Conservation (phyloP, 2,888 invertebrate species). For the Scaptomyza polygonia region DNA sequence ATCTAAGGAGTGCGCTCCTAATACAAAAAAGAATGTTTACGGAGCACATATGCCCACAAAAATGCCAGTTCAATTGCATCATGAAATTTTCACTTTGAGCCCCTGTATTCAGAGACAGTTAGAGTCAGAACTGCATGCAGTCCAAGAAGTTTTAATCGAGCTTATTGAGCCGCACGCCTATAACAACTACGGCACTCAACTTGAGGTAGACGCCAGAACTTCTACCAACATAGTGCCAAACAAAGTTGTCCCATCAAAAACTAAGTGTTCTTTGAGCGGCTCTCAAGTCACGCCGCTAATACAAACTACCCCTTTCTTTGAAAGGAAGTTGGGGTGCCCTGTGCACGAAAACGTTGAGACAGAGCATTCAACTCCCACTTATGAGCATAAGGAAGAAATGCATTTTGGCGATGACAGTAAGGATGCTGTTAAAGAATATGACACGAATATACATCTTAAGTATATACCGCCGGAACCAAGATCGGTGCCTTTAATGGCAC, state of each 20-base stretch:
- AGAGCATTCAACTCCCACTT: slow-evolving; percentile 83
- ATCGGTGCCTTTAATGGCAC: slow-evolving; percentile 86
- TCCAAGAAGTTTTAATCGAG: slow-evolving; percentile 81
- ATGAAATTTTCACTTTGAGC: slow-evolving; percentile 29
- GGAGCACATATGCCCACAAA: too few relatives aligned
- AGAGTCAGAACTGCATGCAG: slow-evolving; percentile 37
- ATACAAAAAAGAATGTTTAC: not conserved
- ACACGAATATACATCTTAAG: slow-evolving; percentile 67
- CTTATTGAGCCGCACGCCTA: slow-evolving; percentile 56
- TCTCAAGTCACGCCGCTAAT: not conserved
- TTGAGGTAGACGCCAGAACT: not conserved
- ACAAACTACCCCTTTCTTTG: not conserved
- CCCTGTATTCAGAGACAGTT: slow-evolving; percentile 5
- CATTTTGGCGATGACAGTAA: slow-evolving; percentile 75
- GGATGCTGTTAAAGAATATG: slow-evolving; percentile 77
- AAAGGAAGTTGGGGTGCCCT: slow-evolving; percentile 8
- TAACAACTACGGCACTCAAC: not conserved
- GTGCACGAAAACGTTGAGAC: slow-evolving; percentile 28
- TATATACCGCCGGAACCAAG: slow-evolving; percentile 83
- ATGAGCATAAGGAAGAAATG: slow-evolving; percentile 83
- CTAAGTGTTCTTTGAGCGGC: not conserved
- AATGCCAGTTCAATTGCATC: slow-evolving; percentile 17
- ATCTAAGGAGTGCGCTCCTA: slow-evolving; percentile 22
- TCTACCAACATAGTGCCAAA: not conserved
- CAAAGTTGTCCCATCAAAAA: not conserved